Percentiles rank a stretch among this genome's conserved stretches.
Evolutionary conservation across 2,888 invertebrate species (phyloP).

Genomic region (Timema podura): DNA sequence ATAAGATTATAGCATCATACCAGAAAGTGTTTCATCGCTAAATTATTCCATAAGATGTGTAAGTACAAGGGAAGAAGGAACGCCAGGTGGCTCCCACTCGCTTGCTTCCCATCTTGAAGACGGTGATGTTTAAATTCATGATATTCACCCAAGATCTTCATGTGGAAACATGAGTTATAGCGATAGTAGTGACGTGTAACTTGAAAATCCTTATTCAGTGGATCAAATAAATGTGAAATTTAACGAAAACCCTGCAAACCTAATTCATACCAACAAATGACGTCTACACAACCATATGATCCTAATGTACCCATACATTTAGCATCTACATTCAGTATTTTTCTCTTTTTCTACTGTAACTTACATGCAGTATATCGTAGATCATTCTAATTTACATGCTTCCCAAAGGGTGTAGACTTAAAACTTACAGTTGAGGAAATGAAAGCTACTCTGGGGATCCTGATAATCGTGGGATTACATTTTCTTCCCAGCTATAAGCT

Average conservation of each 20-base stretch:
- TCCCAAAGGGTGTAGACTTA: slow-evolving; percentile 3
- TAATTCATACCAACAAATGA: not conserved
- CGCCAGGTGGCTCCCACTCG: not conserved
- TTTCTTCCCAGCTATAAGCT: slow-evolving; percentile 14
- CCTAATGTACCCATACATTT: slow-evolving; percentile 6
- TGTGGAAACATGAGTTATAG: too few species aligned
- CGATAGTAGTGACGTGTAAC: not conserved
- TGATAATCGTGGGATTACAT: slow-evolving; percentile 22
- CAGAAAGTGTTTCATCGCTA: not conserved
- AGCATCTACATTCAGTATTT: slow-evolving; percentile 1
- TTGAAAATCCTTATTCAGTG: not conserved
- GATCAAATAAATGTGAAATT: not conserved
- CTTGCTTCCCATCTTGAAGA: too few species aligned
- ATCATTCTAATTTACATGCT: slow-evolving; percentile 17
- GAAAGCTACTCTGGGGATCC: slow-evolving; percentile 13
- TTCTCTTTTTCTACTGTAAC: slow-evolving; percentile 8
- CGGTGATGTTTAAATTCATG: too few species aligned
- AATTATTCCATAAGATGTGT: not conserved
- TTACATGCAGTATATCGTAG: slow-evolving; percentile 12
- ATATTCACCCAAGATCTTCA: too few species aligned
- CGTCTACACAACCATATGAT: not conserved
- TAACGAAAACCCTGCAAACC: not conserved
- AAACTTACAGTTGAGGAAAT: slow-evolving; percentile 13
- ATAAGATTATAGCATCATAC: not conserved
- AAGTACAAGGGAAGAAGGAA: not conserved